Conservation (phyloP, 2,888 invertebrate species). For the Ophioninae sp. region DNA sequence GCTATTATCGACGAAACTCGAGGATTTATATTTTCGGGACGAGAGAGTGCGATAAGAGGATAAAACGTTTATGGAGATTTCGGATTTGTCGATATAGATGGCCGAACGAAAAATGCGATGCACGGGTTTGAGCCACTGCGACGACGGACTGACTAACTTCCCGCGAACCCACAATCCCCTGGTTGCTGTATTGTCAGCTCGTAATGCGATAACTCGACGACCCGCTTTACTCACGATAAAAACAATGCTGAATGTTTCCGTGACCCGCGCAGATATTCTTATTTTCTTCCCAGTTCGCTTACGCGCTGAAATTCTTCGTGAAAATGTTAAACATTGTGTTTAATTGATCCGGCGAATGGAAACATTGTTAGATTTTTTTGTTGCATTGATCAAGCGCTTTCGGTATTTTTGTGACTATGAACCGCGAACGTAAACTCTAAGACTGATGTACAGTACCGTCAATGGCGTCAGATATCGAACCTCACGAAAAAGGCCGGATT, state of each 20-base stretch:
- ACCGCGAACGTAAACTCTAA: constrained; percentile 36
- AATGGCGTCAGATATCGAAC: neutral
- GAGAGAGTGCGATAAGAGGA: neutral
- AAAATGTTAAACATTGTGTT: neutral
- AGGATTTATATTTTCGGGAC: neutral
- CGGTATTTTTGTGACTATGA: neutral
- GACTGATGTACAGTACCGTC: constrained; percentile 41
- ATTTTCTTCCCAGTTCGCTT: constrained; percentile 1
- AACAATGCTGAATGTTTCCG: constrained; percentile 32
- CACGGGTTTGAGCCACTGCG: constrained; percentile 17
- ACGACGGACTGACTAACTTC: constrained; percentile 46
- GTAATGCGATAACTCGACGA: constrained; percentile 69
- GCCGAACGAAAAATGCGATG: constrained; percentile 1
- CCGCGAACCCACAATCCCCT: constrained; percentile 33
- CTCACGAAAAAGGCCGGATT: neutral
- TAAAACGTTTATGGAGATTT: neutral
- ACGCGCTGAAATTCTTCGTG: constrained; percentile 3
- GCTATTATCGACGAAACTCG: constrained; percentile 4
- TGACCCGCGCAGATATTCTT: neutral
- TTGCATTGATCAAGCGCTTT: neutral
- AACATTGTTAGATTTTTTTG: neutral
- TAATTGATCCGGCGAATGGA: neutral
- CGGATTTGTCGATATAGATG: neutral
- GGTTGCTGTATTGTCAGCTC: constrained; percentile 30
- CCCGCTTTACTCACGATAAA: constrained; percentile 61